These are phyloP conservation scores for Micropoecilia bifurca DNA, from an alignment of 2,797 vertebrate species.

Conservation along the genomic window DNA sequence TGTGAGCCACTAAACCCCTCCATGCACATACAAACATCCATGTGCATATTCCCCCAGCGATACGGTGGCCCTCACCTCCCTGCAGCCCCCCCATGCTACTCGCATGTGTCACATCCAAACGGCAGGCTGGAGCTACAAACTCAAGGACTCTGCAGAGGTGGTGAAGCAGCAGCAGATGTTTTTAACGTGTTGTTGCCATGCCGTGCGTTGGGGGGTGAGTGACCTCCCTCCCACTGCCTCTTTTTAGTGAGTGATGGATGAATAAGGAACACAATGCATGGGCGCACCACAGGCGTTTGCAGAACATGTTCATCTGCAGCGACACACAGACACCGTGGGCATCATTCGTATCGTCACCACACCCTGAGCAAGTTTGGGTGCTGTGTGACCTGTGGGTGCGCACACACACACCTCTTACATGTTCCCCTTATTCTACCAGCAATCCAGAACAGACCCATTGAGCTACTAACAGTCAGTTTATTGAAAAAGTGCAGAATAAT, in stretches of 20 bases:
- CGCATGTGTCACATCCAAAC: conserved; percentile 29
- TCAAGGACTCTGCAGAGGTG: conserved; percentile 50
- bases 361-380: conserved; percentile 34
- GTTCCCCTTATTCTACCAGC: conserved; percentile 33
- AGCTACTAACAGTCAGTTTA: conserved; percentile 32
- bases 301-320: conserved; percentile 11
- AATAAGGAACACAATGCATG: conserved; percentile 11
- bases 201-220: conserved; percentile 25
- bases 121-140: conserved; percentile 36
- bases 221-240: conserved; percentile 35
- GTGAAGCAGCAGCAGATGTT: conserved; percentile 15
- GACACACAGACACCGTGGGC: conserved; percentile 19
- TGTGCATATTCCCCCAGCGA: neutral
- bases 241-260: conserved; percentile 19
- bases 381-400: conserved; percentile 39
- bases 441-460: conserved; percentile 38
- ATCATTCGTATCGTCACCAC: conserved; percentile 50
- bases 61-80: conserved; percentile 15
- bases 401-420: conserved; percentile 30
- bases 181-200: conserved; percentile 28
- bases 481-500: conserved; percentile 31
- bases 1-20: conserved; percentile 38
- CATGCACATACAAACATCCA: conserved; percentile 17
- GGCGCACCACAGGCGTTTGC: conserved; percentile 1
- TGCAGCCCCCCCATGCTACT: conserved; percentile 21